Conservation (phyloP, 1,140 invertebrate species). For the Episyrphus balteatus region DNA sequence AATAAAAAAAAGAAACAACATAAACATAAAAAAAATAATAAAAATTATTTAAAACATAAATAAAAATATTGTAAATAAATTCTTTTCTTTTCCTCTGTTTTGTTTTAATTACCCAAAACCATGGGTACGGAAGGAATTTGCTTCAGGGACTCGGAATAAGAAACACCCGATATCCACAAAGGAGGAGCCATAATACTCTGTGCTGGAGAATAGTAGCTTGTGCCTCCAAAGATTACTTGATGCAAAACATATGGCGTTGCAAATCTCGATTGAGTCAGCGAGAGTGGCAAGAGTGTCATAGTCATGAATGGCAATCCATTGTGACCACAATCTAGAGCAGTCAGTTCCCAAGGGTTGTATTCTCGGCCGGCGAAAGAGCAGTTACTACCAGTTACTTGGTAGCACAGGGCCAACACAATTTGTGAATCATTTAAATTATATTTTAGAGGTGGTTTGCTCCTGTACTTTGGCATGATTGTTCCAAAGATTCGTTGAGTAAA, state of each 20-base stretch:
- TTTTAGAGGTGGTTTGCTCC: constrained; percentile 7
- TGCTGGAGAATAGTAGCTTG: constrained; percentile 5
- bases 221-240: constrained; percentile 5
- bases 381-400: constrained; percentile 4
- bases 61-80: too few relatives aligned
- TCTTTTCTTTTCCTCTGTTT: too few relatives aligned
- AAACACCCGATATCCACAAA: constrained; percentile 5
- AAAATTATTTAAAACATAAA: too few relatives aligned
- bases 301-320: constrained; percentile 3
- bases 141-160: constrained; percentile 6
- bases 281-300: constrained; percentile 5
- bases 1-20: too few relatives aligned
- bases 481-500: constrained; percentile 9
- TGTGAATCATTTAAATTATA: constrained; percentile 10
- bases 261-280: constrained; percentile 5
- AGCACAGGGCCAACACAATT: constrained; percentile 10
- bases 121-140: neutral
- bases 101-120: too few relatives aligned
- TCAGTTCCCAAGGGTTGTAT: constrained; percentile 1
- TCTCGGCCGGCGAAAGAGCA: neutral
- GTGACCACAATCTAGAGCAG: constrained; percentile 1
- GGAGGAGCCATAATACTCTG: constrained; percentile 5
- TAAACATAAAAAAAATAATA: too few relatives aligned
- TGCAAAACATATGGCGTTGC: neutral
- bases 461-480: constrained; percentile 10